phyloP scores from a whole-genome alignment of 2,888 invertebrate species.

The Tetramorium bicarinatum region DNA sequence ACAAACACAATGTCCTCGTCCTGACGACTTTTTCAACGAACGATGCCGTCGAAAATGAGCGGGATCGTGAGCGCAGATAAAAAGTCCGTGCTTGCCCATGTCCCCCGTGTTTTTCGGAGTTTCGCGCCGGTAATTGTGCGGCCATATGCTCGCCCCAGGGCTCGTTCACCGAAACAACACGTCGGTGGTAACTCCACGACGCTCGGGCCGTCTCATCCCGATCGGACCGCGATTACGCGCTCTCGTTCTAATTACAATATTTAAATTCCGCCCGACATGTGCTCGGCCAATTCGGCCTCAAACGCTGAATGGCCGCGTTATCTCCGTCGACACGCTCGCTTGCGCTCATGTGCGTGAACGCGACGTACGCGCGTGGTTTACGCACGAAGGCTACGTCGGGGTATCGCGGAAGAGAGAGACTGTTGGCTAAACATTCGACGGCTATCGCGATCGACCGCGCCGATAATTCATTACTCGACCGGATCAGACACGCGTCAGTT shows the following conservation, averaged over 20 bases:
- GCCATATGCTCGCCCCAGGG: slow-evolving; percentile 81
- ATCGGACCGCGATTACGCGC: slow-evolving; percentile 68
- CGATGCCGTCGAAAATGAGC: slow-evolving; percentile 58
- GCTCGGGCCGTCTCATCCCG: slow-evolving; percentile 67
- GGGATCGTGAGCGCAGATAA: slow-evolving; percentile 71
- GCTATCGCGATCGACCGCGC: slow-evolving; percentile 79
- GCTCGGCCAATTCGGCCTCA: slow-evolving; percentile 64
- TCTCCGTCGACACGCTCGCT: slow-evolving; percentile 36
- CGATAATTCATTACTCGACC: slow-evolving; percentile 81
- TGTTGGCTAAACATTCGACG: slow-evolving; percentile 84
- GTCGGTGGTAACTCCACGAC: slow-evolving; percentile 68
- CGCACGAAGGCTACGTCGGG: slow-evolving; percentile 58
- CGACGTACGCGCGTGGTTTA: slow-evolving; percentile 45
- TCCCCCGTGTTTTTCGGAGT: slow-evolving; percentile 70
- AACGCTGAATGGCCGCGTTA: slow-evolving; percentile 37
- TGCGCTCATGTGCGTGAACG: slow-evolving; percentile 52
- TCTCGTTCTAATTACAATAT: slow-evolving; percentile 84
- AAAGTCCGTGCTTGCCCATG: slow-evolving; percentile 53
- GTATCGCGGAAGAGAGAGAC: slow-evolving; percentile 72
- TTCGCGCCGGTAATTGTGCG: slow-evolving; percentile 78
- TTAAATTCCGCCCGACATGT: slow-evolving; percentile 83
- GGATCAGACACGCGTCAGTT: slow-evolving; percentile 70
- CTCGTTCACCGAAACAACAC: slow-evolving; percentile 78
- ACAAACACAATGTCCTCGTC: slow-evolving; percentile 30
- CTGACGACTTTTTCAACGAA: slow-evolving; percentile 54